A percentile compares a stretch with the other conserved stretches of the same genome.
These are phyloP conservation scores for Meganola albula DNA, from an alignment of 2,888 invertebrate genomes.

Conservation along the genomic window DNA sequence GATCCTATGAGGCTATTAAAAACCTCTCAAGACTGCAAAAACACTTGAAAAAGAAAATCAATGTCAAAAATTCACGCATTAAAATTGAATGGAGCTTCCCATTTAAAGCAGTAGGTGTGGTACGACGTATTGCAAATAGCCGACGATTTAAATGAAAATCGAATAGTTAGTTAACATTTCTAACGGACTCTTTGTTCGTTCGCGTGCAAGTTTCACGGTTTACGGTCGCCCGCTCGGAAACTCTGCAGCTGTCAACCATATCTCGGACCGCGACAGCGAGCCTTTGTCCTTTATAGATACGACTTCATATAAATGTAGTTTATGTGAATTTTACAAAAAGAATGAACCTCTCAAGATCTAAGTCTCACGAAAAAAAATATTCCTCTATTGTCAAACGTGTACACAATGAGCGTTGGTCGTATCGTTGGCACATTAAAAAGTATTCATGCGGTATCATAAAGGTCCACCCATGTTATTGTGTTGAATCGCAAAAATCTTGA, in stretches of 20 bases:
- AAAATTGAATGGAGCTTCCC: conserved; percentile 41
- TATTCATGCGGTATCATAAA: conserved; percentile 73
- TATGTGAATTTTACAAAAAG: conserved; percentile 68
- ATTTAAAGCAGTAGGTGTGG: conserved; percentile 63
- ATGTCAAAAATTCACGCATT: conserved; percentile 37
- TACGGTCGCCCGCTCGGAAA: conserved; percentile 44
- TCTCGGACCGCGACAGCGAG: conserved; percentile 58
- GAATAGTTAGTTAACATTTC: conserved; percentile 55
- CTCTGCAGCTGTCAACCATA: conserved; percentile 68
- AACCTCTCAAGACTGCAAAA: conserved; percentile 51
- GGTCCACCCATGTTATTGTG: conserved; percentile 59
- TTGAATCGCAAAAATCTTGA: conserved; percentile 60
- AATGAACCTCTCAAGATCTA: conserved; percentile 63
- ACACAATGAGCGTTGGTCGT: conserved; percentile 70
- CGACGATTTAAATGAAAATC: conserved; percentile 56
- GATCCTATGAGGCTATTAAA: conserved; percentile 54
- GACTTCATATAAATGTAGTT: conserved; percentile 76
- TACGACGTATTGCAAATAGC: conserved; percentile 47
- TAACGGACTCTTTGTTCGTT: conserved; percentile 63
- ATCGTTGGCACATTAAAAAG: conserved; percentile 77
- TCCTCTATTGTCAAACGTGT: conserved; percentile 51
- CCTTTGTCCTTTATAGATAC: conserved; percentile 65
- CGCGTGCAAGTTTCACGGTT: conserved; percentile 65
- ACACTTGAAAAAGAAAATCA: conserved; percentile 52
- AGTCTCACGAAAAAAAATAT: conserved; percentile 60